phyloP scores from a whole-genome alignment of 2,113 vertebrate genomes.

The Pluvialis apricaria region DNA sequence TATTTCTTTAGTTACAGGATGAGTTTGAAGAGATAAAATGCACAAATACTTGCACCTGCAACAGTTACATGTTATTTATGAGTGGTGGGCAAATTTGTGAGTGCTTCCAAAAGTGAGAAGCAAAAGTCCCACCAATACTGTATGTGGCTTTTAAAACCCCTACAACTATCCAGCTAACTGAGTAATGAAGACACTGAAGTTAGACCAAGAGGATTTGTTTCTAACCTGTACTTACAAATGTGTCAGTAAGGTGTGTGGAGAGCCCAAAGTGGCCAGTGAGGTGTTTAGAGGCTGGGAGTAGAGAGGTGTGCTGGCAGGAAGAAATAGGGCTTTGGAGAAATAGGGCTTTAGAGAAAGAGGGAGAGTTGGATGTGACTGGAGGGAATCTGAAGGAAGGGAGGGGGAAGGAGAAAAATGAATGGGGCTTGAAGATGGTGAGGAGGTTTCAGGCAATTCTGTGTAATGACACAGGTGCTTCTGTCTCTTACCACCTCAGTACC shows the following conservation, averaged over 20 bases:
- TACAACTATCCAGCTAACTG: background rate
- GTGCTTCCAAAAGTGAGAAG: background rate
- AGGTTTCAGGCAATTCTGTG: background rate
- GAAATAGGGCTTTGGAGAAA: no score
- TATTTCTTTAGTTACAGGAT: background rate
- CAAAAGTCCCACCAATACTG: background rate
- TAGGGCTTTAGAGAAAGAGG: no score
- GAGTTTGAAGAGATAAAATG: background rate
- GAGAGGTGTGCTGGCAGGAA: background rate
- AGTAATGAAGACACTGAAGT: background rate
- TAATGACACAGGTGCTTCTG: background rate
- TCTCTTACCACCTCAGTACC: background rate
- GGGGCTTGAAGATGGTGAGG: background rate
- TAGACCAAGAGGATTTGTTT: background rate
- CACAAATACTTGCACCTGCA: background rate
- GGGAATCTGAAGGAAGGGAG: background rate
- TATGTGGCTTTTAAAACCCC: background rate
- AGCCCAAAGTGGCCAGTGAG: background rate
- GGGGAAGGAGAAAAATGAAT: background rate
- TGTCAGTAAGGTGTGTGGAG: background rate
- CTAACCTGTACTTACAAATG: background rate
- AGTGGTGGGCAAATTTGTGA: background rate
- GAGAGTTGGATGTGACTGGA: background rate
- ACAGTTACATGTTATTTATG: background rate
- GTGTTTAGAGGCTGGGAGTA: background rate